A percentile compares a stretch with the other conserved stretches of the same genome.
phyloP scores from a whole-genome alignment of 2,797 vertebrate genomes.

The Poeciliopsis gracilis region DNA sequence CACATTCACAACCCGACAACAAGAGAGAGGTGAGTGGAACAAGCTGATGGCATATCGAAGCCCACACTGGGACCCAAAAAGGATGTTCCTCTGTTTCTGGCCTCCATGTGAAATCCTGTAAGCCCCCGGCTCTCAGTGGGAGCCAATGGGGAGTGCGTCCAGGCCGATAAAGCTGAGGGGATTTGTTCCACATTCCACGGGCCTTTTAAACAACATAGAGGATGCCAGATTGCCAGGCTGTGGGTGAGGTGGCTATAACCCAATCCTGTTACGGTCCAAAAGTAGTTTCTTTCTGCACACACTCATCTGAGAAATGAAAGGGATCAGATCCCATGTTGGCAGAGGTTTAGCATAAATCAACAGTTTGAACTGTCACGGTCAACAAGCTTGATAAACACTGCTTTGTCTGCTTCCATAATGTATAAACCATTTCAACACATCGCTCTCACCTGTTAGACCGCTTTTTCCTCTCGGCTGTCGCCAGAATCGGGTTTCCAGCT shows the following conservation, averaged over 20 bases:
- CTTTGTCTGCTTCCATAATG: slow-evolving; percentile 8
- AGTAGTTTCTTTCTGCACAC: slow-evolving; percentile 17
- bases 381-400: slow-evolving; percentile 32
- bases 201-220: slow-evolving; percentile 78
- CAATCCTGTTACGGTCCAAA: slow-evolving; percentile 43
- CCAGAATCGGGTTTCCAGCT: slow-evolving; percentile 60
- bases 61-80: slow-evolving; percentile 72
- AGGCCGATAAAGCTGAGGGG: slow-evolving; percentile 79
- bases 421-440: slow-evolving; percentile 52
- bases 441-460: slow-evolving; percentile 47
- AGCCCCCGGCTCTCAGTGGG: slow-evolving; percentile 70
- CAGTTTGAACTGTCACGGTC: slow-evolving; percentile 27
- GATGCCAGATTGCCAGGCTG: slow-evolving; percentile 68
- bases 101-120: slow-evolving; percentile 80
- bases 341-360: slow-evolving; percentile 16
- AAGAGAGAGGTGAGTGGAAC: slow-evolving; percentile 50
- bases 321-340: slow-evolving; percentile 21
- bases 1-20: slow-evolving; percentile 45
- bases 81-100: slow-evolving; percentile 83
- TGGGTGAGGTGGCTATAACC: slow-evolving; percentile 53
- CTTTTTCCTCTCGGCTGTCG: slow-evolving; percentile 32
- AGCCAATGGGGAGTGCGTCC: slow-evolving; percentile 70
- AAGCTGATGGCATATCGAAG: slow-evolving; percentile 71
- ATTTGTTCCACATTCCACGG: slow-evolving; percentile 85
- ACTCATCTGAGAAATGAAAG: slow-evolving; percentile 24